These are phyloP conservation scores for Rhinichthys klamathensis DNA, from an alignment of 2,113 vertebrate genomes.

Conservation along the genomic window DNA sequence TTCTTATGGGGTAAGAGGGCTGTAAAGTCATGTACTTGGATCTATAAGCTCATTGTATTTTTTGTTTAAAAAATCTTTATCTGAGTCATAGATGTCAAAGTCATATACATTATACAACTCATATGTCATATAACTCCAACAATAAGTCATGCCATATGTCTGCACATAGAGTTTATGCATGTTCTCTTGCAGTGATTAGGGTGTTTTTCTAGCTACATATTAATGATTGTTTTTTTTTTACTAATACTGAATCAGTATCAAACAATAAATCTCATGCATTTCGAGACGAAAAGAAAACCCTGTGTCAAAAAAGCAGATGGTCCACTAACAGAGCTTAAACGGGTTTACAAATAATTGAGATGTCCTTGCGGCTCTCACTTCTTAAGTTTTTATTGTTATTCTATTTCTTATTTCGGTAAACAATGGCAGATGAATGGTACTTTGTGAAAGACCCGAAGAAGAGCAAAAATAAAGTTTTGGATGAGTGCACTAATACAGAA, in stretches of 20 bases:
- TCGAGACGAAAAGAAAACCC: not conserved
- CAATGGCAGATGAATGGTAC: conserved; percentile 30
- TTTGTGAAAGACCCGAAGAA: conserved; percentile 6
- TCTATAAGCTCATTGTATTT: not conserved
- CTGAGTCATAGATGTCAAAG: not conserved
- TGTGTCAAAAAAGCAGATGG: conserved; percentile 36
- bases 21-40: not conserved
- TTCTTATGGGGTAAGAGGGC: not conserved
- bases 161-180: not conserved
- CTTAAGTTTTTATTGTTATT: not conserved
- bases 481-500: conserved; percentile 19
- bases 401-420: conserved; percentile 38
- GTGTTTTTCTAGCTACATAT: conserved; percentile 1
- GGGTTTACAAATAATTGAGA: not conserved
- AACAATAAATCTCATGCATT: not conserved
- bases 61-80: not conserved
- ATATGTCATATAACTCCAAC: not conserved
- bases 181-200: not conserved
- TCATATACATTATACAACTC: not conserved
- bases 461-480: not conserved
- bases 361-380: conserved; percentile 14
- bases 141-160: not conserved
- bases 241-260: not conserved
- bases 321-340: not conserved
- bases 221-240: not conserved